phyloP scores from a whole-genome alignment of 37 sponge, comb jelly and placozoan species.

The Cliona cf. orientalis region DNA sequence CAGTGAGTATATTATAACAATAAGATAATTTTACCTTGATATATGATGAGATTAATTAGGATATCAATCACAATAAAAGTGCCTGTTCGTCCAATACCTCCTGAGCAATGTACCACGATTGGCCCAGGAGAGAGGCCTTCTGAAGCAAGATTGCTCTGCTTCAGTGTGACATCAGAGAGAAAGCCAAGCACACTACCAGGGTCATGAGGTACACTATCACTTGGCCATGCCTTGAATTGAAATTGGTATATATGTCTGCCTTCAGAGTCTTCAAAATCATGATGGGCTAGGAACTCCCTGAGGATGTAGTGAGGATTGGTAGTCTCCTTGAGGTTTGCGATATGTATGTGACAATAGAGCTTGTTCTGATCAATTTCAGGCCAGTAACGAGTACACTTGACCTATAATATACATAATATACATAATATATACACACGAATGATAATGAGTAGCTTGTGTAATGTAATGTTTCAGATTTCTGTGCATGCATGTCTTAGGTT shows the following conservation, averaged over 20 bases:
- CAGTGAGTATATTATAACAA: no score
- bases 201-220: constrained; percentile 91
- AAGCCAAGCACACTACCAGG: constrained; percentile 75
- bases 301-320: constrained; percentile 75
- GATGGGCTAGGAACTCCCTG: constrained; percentile 62
- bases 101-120: constrained; percentile 92
- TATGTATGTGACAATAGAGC: constrained; percentile 29
- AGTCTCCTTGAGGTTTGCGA: constrained; percentile 52
- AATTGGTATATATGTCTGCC: constrained; percentile 64
- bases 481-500: not conserved
- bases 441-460: no score
- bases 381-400: constrained; percentile 93
- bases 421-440: no score
- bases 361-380: constrained; percentile 60
- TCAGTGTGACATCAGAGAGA: constrained; percentile 78
- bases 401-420: constrained; percentile 48
- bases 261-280: constrained; percentile 20
- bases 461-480: no score
- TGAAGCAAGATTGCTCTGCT: constrained; percentile 29
- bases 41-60: constrained; percentile 73
- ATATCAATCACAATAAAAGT: constrained; percentile 93
- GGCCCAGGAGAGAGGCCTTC: constrained; percentile 56
- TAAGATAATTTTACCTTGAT: constrained; percentile 70
- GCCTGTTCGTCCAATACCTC: constrained; percentile 94
- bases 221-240: constrained; percentile 93